Base-by-base conservation (phyloP, 1,140 invertebrate genomes). In the Drosophila kanapiae region DNA sequence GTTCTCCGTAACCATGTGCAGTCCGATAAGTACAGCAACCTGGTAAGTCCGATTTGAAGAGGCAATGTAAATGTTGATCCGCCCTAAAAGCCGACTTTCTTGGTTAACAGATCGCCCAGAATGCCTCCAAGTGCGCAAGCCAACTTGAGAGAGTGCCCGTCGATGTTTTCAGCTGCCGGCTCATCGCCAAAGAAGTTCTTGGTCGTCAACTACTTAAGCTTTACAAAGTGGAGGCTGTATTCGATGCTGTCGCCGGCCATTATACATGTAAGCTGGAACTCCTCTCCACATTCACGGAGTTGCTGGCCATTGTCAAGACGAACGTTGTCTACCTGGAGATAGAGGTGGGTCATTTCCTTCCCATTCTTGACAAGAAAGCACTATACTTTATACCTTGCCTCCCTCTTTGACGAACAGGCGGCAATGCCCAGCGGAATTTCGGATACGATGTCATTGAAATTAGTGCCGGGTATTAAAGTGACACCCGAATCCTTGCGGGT, bases 1-100 rank as follows among this genome's bases (percentile, higher is more conserved):
- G 77, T 92, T 56, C 54, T 93, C 16, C 90, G 91, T 58, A 93
- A 93, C 85, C 92, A 93, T 59, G 63, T 92, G 29, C 92, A 93
- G 81, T 67, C 80, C 13, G 91, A 93, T 45, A 93, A 93, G 48
- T 78, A 76, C 56, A 86, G 78, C 43, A 93, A 93, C 75, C 59
- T 93, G 81, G 92, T 93, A 59, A 83, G 78, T 75, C 23, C 27
- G 16, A 3, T 2, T 31, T 11, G 6, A 43, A 16, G 0, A 16
- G 16, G 4, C 18, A 10, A 14, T 33, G 14, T 23, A 9, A 2
- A 11, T 29, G 8, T 2, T 23, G 33, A 18, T 64, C 35, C 23
- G 9, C 35, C 13, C 14, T 59, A 16, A 49, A 38, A 10, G 11
- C 10, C 14, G n/a, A 13, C 27, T 63, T 43, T 27, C 43, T 6